A percentile compares a stretch with the other conserved stretches of the same genome.
Evolutionary conservation across 2,797 vertebrate genomes (phyloP).

Genomic region (Hoplostethus atlanticus): DNA sequence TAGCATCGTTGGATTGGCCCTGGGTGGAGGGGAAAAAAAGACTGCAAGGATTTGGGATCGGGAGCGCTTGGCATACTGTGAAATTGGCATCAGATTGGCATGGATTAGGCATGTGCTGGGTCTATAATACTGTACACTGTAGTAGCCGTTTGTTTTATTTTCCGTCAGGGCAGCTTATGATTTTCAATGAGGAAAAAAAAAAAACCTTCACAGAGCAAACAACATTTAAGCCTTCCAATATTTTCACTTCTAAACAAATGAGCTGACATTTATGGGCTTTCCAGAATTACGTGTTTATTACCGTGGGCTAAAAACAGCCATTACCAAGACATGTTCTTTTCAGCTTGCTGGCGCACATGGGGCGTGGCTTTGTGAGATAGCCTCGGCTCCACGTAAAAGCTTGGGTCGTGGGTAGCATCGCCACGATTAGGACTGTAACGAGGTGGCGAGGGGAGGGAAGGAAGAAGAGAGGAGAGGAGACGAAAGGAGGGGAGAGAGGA

Average conservation of each 20-base stretch:
- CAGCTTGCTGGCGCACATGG: neutral
- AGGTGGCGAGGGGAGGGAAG: constrained; percentile 15
- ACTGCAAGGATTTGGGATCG: constrained; percentile 8
- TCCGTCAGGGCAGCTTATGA: neutral
- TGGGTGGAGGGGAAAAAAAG: constrained; percentile 7
- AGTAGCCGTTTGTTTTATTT: neutral
- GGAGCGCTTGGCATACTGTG: neutral
- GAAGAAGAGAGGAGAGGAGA: neutral
- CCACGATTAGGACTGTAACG: constrained; percentile 48
- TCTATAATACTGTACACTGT: constrained; percentile 3
- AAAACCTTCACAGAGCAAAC: neutral
- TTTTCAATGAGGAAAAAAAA: constrained; percentile 16
- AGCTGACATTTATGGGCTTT: constrained; percentile 31
- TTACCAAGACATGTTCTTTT: neutral
- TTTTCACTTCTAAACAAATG: constrained; percentile 25
- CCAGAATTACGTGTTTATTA: constrained; percentile 30
- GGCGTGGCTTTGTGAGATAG: neutral
- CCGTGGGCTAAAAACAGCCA: constrained; percentile 8
- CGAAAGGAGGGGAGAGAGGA: neutral
- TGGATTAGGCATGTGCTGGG: neutral
- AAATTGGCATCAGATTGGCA: constrained; percentile 8
- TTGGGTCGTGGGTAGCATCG: constrained; percentile 29
- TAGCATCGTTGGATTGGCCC: constrained; percentile 7
- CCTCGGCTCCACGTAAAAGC: constrained; percentile 9
- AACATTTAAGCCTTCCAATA: constrained; percentile 18